Percentiles rank a stretch among this genome's conserved stretches.
phyloP scores from a whole-genome alignment of 1,140 invertebrate species.

The Dendroctonus valens region DNA sequence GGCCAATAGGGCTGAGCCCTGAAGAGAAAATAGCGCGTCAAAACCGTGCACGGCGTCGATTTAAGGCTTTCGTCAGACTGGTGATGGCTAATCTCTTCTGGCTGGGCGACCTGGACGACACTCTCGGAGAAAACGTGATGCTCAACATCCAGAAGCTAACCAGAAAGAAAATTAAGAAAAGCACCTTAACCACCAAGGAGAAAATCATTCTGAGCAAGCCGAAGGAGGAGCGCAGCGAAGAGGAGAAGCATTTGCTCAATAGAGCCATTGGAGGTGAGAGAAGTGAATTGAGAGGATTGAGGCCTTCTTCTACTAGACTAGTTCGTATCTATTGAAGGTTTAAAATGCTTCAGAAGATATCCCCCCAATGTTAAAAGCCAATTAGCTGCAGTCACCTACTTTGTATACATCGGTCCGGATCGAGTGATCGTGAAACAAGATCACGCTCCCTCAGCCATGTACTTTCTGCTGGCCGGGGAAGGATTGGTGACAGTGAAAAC shows the following conservation, averaged over 20 bases:
- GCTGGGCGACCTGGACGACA: constrained; percentile 53
- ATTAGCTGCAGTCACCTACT: constrained; percentile 56
- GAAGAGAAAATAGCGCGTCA: constrained; percentile 44
- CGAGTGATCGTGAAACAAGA: constrained; percentile 59
- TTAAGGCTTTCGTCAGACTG: constrained; percentile 56
- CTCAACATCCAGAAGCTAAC: constrained; percentile 54
- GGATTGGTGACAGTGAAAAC: constrained; percentile 53
- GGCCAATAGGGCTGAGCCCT: constrained; percentile 22
- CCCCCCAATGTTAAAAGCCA: constrained; percentile 57
- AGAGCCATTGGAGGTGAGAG: constrained; percentile 53
- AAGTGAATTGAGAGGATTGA: not conserved
- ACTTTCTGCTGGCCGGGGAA: constrained; percentile 61
- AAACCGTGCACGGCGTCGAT: constrained; percentile 55
- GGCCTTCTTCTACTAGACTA: not conserved
- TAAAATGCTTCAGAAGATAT: constrained; percentile 59
- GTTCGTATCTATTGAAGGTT: constrained; percentile 15
- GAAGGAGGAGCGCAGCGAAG: constrained; percentile 53
- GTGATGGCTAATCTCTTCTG: constrained; percentile 58
- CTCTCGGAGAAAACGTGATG: constrained; percentile 55
- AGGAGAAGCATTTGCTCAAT: constrained; percentile 56
- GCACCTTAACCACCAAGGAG: constrained; percentile 47
- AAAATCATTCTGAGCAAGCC: constrained; percentile 51
- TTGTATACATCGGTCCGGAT: constrained; percentile 56
- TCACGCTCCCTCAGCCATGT: constrained; percentile 54
- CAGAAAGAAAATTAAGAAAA: constrained; percentile 54